Conservation (phyloP, 2,113 vertebrate species). For the Melanostigma gelatinosum region DNA sequence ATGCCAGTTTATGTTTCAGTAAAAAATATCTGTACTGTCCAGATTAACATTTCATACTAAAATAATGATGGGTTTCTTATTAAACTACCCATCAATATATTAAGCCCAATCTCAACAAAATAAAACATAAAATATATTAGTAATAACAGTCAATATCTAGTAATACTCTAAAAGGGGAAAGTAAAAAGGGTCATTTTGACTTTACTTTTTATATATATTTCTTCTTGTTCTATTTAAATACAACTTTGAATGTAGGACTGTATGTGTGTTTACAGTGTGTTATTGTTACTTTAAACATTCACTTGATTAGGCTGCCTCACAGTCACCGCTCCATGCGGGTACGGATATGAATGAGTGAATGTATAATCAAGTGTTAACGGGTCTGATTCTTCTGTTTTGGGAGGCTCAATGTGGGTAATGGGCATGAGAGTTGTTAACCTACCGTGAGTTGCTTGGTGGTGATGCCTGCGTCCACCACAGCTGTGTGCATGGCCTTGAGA, state of each 20-base stretch:
- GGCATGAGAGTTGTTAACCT: constrained; percentile 50
- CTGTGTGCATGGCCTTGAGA: constrained; percentile 94
- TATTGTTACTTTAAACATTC: not conserved
- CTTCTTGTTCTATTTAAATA: not conserved
- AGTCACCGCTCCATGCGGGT: not conserved
- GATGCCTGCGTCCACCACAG: constrained; percentile 95
- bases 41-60: not conserved
- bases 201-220: not conserved
- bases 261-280: not conserved
- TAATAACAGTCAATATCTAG: not conserved
- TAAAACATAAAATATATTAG: not conserved
- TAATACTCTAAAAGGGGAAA: not conserved
- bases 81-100: not conserved
- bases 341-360: not conserved
- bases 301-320: not conserved
- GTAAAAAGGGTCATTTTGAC: not conserved
- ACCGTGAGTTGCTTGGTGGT: constrained; percentile 96
- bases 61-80: not conserved
- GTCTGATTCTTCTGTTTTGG: not conserved
- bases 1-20: not conserved
- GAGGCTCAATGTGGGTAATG: not conserved
- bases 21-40: not conserved
- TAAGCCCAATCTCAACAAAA: not conserved
- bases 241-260: not conserved
- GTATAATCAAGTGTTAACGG: not conserved